Base-by-base conservation (phyloP, 2,888 invertebrate genomes). In the Syrista parreyssii region DNA sequence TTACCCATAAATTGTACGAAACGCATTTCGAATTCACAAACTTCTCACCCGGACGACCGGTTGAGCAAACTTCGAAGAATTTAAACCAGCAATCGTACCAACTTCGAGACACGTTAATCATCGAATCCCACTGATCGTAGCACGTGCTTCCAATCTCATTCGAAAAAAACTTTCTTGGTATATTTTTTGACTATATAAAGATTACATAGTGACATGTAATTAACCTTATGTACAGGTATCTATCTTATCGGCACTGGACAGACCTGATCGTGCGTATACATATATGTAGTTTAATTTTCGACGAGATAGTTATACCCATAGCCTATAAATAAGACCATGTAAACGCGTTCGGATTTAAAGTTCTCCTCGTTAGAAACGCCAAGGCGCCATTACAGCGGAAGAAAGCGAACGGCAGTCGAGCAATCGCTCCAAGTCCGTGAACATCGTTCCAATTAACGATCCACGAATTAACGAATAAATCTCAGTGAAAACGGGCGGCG, bases 401-500 rank as follows among this genome's bases (percentile, higher is more conserved):
- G 83, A 85, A 84, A 87, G 83, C 77, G 75, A 72, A 80, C 73
- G 78, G 79, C 69, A 34, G 72, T 31, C 73, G 75, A 75, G 79
- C 76, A 79, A 75, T 55, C 55, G 55, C 55, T 55, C 55, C 55
- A 23, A 55, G 40, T 77, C 76, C 77, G 82, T 73, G 75, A 82
- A 82, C 83, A 81, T 78, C 84, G 83, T 82, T 86, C 85, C 85
- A 87, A 86, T 87, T 86, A 87, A 87, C 83, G 79, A 79, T 79
- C 79, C 80, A 80, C 79, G 79, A 79, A 86, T 84, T 84, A 83
- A 68, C 80, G 74, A 85, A 86, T 86, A 87, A 86, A 87, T 85
- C 86, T 86, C 79, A 77, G 76, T 30, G 78, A 77, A 82, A 85
- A 82, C 81, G 68, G 55, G 76, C 74, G 74, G 12, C 68, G 30